Conservation (phyloP, 2,797 vertebrate genomes). For the Todus mexicanus region DNA sequence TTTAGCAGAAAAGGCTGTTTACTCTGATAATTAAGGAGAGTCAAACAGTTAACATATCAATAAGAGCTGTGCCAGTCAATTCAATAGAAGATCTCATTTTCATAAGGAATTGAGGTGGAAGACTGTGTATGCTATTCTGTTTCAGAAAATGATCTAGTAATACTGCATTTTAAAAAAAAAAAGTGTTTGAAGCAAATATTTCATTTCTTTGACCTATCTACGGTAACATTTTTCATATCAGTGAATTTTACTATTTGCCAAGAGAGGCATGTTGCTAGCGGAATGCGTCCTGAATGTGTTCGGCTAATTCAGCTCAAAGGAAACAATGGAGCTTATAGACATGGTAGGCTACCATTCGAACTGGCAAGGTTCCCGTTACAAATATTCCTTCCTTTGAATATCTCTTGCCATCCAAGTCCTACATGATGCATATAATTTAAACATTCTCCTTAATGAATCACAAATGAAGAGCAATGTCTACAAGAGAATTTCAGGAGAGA, state of each 20-base stretch:
- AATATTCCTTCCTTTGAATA: constrained; percentile 14
- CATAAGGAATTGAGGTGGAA: neutral
- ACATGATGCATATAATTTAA: constrained; percentile 7
- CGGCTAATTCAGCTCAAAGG: neutral
- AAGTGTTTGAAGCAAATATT: neutral
- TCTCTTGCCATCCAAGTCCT: constrained; percentile 1
- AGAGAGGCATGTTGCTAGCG: neutral
- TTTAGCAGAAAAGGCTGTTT: neutral
- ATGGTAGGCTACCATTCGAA: constrained; percentile 20
- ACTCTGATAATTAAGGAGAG: neutral
- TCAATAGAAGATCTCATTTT: neutral
- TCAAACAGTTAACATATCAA: neutral
- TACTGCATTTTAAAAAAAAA: neutral
- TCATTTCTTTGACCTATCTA: neutral
- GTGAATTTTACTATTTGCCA: neutral
- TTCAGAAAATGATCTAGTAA: neutral
- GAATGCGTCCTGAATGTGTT: neutral
- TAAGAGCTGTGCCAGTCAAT: neutral
- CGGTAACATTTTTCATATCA: neutral
- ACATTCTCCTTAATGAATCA: neutral
- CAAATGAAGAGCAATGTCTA: neutral
- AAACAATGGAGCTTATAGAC: neutral
- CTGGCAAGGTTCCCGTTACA: neutral
- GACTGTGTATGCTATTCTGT: neutral
- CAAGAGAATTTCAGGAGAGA: neutral